Percentiles rank a stretch among this genome's conserved stretches.
Conservation (phyloP, 2,797 vertebrate genomes). For the Pipistrellus pygmaeus region DNA sequence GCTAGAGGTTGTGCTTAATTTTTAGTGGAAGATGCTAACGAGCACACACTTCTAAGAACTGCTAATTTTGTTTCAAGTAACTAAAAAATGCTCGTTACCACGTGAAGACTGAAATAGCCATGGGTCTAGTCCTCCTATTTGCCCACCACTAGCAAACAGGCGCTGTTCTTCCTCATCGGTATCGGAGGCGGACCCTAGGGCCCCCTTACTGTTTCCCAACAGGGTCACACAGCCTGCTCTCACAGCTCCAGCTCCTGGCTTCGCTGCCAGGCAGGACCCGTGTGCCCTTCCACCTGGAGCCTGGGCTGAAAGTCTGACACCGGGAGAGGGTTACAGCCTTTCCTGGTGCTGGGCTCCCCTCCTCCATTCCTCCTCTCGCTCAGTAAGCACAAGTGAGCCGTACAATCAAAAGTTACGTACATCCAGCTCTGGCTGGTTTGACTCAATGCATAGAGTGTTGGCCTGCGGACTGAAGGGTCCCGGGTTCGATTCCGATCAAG, state of each 20-base stretch:
- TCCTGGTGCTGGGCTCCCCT: neutral
- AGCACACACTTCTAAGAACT: conserved; percentile 28
- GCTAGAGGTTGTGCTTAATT: conserved; percentile 36
- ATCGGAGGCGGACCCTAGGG: neutral
- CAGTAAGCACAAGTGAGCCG: conserved; percentile 15
- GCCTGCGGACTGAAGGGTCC: too few species aligned
- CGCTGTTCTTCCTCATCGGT: neutral
- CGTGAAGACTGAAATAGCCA: neutral
- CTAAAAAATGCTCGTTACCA: conserved; percentile 8
- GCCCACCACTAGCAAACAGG: neutral
- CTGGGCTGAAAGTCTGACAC: neutral
- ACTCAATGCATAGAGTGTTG: too few species aligned
- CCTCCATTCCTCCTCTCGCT: neutral
- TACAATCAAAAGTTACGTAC: neutral
- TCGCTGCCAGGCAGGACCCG: neutral
- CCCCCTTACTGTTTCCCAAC: neutral
- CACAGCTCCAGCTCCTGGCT: neutral
- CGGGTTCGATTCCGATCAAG: too few species aligned
- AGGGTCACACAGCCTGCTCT: neutral
- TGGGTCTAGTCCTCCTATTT: neutral
- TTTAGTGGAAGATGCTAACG: conserved; percentile 5
- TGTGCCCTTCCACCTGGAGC: neutral
- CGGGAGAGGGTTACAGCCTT: neutral
- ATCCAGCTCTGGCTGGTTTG: neutral
- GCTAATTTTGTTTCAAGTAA: neutral